These are phyloP conservation scores for Nematostella vectensis DNA, from an alignment of 92 coral and sea anemone species.

Conservation along the genomic window DNA sequence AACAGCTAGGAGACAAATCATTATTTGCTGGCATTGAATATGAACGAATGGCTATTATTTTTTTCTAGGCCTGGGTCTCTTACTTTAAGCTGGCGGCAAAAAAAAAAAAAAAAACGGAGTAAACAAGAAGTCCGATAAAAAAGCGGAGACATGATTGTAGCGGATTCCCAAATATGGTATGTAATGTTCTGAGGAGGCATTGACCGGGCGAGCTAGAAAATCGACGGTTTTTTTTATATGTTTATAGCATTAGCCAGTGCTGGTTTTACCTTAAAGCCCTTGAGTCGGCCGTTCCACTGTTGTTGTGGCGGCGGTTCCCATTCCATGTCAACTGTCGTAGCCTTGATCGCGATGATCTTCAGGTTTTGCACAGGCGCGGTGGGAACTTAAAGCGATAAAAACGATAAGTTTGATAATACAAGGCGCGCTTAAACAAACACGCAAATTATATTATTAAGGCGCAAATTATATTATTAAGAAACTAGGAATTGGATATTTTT, in stretches of 20 bases:
- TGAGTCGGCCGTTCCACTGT: slow-evolving; percentile 78
- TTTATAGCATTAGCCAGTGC: too few relatives aligned
- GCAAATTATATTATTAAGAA: too few relatives aligned
- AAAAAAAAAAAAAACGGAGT: background rate
- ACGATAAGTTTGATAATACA: background rate
- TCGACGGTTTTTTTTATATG: too few relatives aligned
- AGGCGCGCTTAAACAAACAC: too few relatives aligned
- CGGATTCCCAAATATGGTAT: too few relatives aligned
- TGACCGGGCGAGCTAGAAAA: too few relatives aligned
- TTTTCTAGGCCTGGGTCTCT: too few relatives aligned
- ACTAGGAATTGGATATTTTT: too few relatives aligned
- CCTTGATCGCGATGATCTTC: slow-evolving; percentile 49
- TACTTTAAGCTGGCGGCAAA: slow-evolving; percentile 1
- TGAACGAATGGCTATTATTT: too few relatives aligned
- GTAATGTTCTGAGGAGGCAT: too few relatives aligned
- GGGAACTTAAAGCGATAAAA: slow-evolving; percentile 49
- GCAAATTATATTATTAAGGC: too few relatives aligned
- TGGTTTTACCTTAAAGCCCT: slow-evolving; percentile 70
- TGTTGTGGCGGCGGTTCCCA: slow-evolving; percentile 97
- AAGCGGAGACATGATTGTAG: background rate
- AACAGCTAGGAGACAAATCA: slow-evolving; percentile 49
- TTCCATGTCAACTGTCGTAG: slow-evolving; percentile 70
- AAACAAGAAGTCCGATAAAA: background rate
- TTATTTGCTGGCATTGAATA: too few relatives aligned
- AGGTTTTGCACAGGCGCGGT: slow-evolving; percentile 72